These are phyloP conservation scores for Anagyrus pseudococci DNA, from an alignment of 2,888 invertebrate genomes.

Conservation along the genomic window DNA sequence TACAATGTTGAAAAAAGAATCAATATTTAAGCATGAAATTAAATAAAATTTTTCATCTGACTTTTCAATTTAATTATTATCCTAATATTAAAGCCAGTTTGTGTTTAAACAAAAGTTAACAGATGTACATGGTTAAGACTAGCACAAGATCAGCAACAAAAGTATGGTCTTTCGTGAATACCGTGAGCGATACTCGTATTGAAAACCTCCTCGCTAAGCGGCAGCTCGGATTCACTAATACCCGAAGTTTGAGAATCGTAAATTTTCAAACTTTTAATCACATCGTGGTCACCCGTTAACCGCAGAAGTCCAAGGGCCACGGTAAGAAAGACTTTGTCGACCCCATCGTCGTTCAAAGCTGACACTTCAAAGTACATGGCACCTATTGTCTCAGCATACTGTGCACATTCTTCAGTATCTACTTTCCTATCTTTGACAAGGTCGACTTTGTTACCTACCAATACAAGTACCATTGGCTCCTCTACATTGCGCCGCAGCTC, in stretches of 20 bases:
- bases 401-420: slow-evolving; percentile 72
- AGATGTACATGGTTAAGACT: too few relatives aligned
- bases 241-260: slow-evolving; percentile 66
- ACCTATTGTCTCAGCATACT: slow-evolving; percentile 82
- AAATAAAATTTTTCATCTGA: too few relatives aligned
- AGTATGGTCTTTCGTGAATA: slow-evolving; percentile 66
- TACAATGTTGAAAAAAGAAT: too few relatives aligned
- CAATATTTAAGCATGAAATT: neutral
- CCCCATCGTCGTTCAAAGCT: slow-evolving; percentile 78
- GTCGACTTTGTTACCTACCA: slow-evolving; percentile 89
- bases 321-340: slow-evolving; percentile 75
- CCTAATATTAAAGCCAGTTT: too few relatives aligned
- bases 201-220: slow-evolving; percentile 57
- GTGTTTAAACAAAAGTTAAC: too few relatives aligned
- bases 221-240: slow-evolving; percentile 54
- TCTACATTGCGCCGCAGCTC: slow-evolving; percentile 81
- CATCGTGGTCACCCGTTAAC: slow-evolving; percentile 51
- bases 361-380: slow-evolving; percentile 87
- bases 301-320: slow-evolving; percentile 71
- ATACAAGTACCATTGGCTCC: slow-evolving; percentile 77
- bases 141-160: slow-evolving; percentile 69
- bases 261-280: slow-evolving; percentile 62
- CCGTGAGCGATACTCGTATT: slow-evolving; percentile 74
- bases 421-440: slow-evolving; percentile 71
- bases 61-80: too few relatives aligned